Evolutionary conservation across 2,113 vertebrate species (phyloP).

Genomic region (Xenopus tropicalis): UCB_Xtro_10.0 CM004443.2:75695501-75696000

Average conservation of each 20-base stretch:
- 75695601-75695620: background rate
- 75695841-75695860: no score
- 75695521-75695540: no score
- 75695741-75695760: background rate
- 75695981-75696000: no score
- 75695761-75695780: background rate
- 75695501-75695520: no score
- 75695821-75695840: background rate
- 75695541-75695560: background rate
- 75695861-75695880: no score
- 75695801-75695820: background rate
- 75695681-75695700: conserved; percentile 2
- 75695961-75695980: no score
- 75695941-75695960: no score
- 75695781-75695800: background rate
- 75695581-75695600: background rate
- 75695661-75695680: conserved; percentile 1
- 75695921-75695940: no score
- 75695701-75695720: background rate
- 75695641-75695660: background rate
- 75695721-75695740: background rate
- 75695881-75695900: no score
- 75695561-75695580: background rate
- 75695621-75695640: background rate
- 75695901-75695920: no score